Conservation (phyloP, 2,888 invertebrate species). For the Cephus spinipes region DNA sequence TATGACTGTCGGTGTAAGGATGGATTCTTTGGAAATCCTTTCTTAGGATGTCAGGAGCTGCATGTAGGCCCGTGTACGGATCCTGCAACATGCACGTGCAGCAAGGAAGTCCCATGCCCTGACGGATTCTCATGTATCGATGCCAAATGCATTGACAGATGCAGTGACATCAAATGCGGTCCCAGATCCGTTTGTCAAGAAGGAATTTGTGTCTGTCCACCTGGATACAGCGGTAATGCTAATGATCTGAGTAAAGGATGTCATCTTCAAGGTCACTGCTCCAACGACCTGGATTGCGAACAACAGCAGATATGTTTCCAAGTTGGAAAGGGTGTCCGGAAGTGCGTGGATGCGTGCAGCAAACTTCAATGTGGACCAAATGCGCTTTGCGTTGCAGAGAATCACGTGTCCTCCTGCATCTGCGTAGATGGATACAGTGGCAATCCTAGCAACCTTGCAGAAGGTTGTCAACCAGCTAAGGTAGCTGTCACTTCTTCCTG, state of each 20-base stretch:
- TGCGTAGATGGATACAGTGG: constrained; percentile 86
- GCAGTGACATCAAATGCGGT: constrained; percentile 82
- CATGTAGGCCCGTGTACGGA: constrained; percentile 79
- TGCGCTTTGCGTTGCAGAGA: constrained; percentile 85
- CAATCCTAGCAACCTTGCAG: constrained; percentile 82
- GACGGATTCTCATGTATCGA: constrained; percentile 80
- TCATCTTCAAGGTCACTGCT: constrained; percentile 79
- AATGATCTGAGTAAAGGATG: constrained; percentile 79
- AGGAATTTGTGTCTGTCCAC: constrained; percentile 83
- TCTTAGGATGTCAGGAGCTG: constrained; percentile 81
- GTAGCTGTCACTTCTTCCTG: constrained; percentile 72
- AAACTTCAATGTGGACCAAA: constrained; percentile 92
- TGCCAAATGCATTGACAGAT: constrained; percentile 82
- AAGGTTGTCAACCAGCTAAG: constrained; percentile 82
- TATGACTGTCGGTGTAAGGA: constrained; percentile 91
- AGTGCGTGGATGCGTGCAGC: constrained; percentile 88
- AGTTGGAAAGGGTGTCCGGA: constrained; percentile 80
- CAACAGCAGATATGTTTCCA: constrained; percentile 91
- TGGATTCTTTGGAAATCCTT: constrained; percentile 88
- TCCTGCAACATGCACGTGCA: constrained; percentile 78
- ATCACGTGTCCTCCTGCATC: constrained; percentile 87
- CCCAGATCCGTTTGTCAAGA: constrained; percentile 84
- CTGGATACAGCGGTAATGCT: constrained; percentile 82
- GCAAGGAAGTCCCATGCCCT: constrained; percentile 79
- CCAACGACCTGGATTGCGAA: constrained; percentile 84